Evolutionary conservation across 2,888 invertebrate species (phyloP).

Genomic region (Trimorus sp.): DNA sequence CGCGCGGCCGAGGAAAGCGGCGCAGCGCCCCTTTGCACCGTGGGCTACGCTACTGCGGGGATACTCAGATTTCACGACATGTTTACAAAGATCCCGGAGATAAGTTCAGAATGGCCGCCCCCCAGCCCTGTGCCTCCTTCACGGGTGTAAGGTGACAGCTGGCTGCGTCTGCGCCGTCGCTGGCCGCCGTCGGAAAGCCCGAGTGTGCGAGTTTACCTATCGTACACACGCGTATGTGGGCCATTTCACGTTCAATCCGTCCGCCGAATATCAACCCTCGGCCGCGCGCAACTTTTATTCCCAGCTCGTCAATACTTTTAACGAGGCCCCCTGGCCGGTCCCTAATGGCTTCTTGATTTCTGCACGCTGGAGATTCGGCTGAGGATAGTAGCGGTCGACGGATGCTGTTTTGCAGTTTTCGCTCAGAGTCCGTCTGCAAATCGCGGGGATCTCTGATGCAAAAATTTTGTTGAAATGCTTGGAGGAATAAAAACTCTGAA

Average conservation of each 20-base stretch:
- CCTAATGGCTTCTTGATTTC: too few relatives aligned
- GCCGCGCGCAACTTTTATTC: background rate
- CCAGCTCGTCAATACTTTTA: too few relatives aligned
- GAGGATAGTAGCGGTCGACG: too few relatives aligned
- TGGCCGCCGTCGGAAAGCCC: constrained; percentile 58
- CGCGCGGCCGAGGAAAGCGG: constrained; percentile 40
- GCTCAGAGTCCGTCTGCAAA: too few relatives aligned
- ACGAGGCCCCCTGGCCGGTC: too few relatives aligned
- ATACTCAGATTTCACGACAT: constrained; percentile 82
- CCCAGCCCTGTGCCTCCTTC: constrained; percentile 77
- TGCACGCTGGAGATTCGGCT: too few relatives aligned
- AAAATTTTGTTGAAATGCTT: too few relatives aligned
- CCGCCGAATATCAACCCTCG: constrained; percentile 39
- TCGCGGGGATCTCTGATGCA: too few relatives aligned
- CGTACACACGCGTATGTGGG: constrained; percentile 46
- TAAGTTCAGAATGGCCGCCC: constrained; percentile 81
- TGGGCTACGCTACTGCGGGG: constrained; percentile 80
- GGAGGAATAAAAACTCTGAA: too few relatives aligned
- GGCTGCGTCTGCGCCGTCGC: constrained; percentile 78
- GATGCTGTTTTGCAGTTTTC: too few relatives aligned
- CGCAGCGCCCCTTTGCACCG: constrained; percentile 44
- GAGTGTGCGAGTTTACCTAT: constrained; percentile 50
- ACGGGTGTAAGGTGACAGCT: constrained; percentile 82
- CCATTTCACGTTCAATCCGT: constrained; percentile 52
- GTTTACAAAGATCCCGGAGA: constrained; percentile 82